phyloP scores from a whole-genome alignment of 1,140 invertebrate species.

The Macrobrachium rosenbergii region DNA sequence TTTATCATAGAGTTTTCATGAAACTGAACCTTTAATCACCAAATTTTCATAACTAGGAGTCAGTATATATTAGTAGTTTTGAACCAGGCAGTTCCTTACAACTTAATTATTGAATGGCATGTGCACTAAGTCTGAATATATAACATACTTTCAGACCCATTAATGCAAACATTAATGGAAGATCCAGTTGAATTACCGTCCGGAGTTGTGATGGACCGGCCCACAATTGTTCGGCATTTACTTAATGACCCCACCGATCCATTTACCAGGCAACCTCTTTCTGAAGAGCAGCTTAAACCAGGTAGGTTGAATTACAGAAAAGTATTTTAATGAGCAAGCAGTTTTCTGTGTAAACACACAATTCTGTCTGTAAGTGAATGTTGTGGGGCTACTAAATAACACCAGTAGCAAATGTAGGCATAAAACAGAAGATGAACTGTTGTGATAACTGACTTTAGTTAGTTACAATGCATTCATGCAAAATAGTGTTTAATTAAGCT shows the following conservation, averaged over 20 bases:
- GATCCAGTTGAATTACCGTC: conserved; percentile 92
- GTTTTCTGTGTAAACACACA: too few relatives aligned
- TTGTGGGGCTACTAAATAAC: too few relatives aligned
- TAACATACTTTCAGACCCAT: conserved; percentile 79
- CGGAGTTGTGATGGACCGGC: conserved; percentile 94
- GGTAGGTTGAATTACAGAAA: conserved; percentile 9
- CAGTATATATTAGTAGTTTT: neutral
- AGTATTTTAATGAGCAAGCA: too few relatives aligned
- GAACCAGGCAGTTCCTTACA: too few relatives aligned
- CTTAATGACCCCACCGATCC: conserved; percentile 97
- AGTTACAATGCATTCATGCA: too few relatives aligned
- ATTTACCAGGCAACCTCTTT: conserved; percentile 94
- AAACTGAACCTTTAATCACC: neutral
- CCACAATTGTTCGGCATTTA: conserved; percentile 93
- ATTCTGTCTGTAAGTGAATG: too few relatives aligned
- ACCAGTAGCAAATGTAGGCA: too few relatives aligned
- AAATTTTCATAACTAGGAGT: conserved; percentile 8
- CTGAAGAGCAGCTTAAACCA: conserved; percentile 83
- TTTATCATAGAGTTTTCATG: neutral
- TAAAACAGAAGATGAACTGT: too few relatives aligned
- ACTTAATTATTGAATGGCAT: too few relatives aligned
- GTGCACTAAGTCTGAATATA: neutral
- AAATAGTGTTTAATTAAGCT: too few relatives aligned
- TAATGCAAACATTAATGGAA: conserved; percentile 98
- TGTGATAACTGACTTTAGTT: too few relatives aligned